phyloP scores from a whole-genome alignment of 1,140 invertebrate genomes.

The Caenorhabditis inopinata region DNA sequence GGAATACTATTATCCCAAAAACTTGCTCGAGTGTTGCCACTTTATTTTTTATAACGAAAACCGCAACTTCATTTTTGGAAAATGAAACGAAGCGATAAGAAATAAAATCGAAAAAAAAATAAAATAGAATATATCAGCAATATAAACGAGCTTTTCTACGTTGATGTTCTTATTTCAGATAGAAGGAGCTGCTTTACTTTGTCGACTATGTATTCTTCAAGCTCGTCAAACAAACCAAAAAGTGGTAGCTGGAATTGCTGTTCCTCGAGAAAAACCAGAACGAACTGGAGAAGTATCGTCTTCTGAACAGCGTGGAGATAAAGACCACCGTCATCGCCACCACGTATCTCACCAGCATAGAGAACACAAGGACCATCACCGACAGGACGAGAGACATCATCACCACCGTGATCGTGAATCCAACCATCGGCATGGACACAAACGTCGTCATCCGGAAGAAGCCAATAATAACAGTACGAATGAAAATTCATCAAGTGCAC shows the following conservation, averaged over 20 bases:
- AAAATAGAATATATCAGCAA: too few relatives aligned
- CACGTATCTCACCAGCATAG: not conserved
- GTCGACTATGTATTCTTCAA: conserved; percentile 7
- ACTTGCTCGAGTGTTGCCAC: too few relatives aligned
- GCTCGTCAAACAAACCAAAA: not conserved
- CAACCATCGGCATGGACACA: not conserved
- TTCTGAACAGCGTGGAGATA: not conserved
- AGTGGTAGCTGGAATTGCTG: not conserved
- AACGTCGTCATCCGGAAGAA: not conserved
- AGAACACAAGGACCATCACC: not conserved
- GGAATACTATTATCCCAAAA: too few relatives aligned
- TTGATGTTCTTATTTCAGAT: not conserved
- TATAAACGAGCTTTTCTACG: too few relatives aligned
- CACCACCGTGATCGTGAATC: not conserved
- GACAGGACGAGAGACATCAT: not conserved
- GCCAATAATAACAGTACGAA: not conserved
- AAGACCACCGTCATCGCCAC: not conserved
- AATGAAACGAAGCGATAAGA: too few relatives aligned
- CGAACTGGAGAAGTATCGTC: not conserved
- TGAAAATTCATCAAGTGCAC: not conserved
- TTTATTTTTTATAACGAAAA: too few relatives aligned
- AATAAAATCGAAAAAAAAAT: too few relatives aligned
- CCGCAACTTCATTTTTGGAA: too few relatives aligned
- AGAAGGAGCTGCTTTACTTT: not conserved
- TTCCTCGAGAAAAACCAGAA: not conserved